These are phyloP conservation scores for Leucosticte australis DNA, from an alignment of 2,113 vertebrate genomes.

Conservation along the genomic window DNA sequence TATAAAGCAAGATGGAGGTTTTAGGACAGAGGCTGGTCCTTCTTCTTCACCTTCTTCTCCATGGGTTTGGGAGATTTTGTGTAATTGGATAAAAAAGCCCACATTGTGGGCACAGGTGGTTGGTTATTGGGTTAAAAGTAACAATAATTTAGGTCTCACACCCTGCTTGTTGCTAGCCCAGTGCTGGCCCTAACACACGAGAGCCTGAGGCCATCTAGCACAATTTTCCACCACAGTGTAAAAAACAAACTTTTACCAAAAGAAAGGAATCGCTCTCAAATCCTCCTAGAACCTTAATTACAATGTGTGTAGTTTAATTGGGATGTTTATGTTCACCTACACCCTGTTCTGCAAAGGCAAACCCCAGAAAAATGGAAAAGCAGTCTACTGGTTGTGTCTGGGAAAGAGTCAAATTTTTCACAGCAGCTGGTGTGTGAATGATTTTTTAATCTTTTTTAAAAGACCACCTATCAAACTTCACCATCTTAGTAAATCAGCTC, in stretches of 20 bases:
- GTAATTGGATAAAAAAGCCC: neutral
- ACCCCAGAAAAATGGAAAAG: neutral
- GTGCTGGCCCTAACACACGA: neutral
- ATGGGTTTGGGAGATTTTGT: neutral
- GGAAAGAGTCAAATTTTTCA: neutral
- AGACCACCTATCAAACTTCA: neutral
- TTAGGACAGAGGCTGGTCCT: neutral
- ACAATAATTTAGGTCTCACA: neutral
- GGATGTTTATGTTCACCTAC: neutral
- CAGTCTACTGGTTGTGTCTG: neutral
- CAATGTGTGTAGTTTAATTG: neutral
- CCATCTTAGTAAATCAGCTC: neutral
- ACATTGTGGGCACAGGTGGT: neutral
- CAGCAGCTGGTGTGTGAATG: no score
- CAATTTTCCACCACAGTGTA: neutral
- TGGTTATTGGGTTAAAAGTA: neutral
- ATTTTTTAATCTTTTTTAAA: neutral
- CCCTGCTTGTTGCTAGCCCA: neutral
- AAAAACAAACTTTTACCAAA: neutral
- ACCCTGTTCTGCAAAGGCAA: neutral
- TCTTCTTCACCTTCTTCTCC: neutral
- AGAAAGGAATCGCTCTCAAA: neutral
- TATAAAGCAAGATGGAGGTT: neutral
- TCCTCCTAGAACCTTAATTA: neutral
- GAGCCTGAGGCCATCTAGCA: neutral